Base-by-base conservation (phyloP, 30 jellyfish, hydroid and myxozoan species). In the Hydractinia echinata region DNA sequence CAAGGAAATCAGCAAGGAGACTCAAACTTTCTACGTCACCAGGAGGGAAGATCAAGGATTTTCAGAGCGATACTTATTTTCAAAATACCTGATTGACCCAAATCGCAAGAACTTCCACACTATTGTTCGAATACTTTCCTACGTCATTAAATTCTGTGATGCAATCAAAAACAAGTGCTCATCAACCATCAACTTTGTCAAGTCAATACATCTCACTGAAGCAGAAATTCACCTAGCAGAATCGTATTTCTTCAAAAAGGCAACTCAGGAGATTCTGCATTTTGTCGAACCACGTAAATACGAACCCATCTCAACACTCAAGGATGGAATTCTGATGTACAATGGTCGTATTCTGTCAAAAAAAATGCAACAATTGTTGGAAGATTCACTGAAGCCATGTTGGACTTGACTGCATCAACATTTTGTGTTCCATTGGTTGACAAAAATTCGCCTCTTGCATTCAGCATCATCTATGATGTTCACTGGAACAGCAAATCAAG, bases 291-390 rank as follows among this genome's bases (percentile, higher is more conserved):
- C 8, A 51, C 16, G 21, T 4, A 74, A 51, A 13, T 74, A 74
- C 61, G 10, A 74, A n/a, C 73, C 58, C 6, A 74, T 74, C 72
- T 20, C n/a, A 8, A 74, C 44, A 13, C 73, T 20, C 44, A 51
- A 20, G 10, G 72, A 49, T 51, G 83, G n/a, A 4, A 30, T 74
- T 7, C 72, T 74, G 5, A 7, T 74, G 5, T 74, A 74, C 72
- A 74, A 15, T 16, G 82, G 82, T 15, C 72, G 82, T 16, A 72
- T 72, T 16, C 82, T 72, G 61, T 53, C 82, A 16, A 30, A 30
- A 53, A 72, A 5, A 30, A 13, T 30, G 82, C 53, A 16, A 8
- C 82, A 72, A 72, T 72, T 64, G 82, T 72, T 8, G 82, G 82
- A 8, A 72, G 71, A 16, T 72, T 8, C 71, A 72, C 82, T 10